These are phyloP conservation scores for Ochropleura leucogaster DNA, from an alignment of 2,888 invertebrate genomes.

Conservation along the genomic window DNA sequence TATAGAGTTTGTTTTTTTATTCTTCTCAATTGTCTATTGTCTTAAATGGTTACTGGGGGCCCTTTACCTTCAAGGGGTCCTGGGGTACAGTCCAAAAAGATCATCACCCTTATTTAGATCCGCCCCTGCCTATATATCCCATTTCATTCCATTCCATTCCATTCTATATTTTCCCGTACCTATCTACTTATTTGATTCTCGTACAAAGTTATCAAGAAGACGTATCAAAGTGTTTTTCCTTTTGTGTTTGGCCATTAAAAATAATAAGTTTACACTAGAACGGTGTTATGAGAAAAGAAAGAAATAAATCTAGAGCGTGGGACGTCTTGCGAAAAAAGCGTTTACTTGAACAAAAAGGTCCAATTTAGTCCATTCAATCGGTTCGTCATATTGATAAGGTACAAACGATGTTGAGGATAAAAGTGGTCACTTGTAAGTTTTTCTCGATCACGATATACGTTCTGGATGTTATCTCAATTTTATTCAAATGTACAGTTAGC, in stretches of 20 bases:
- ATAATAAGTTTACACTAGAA: constrained; percentile 55
- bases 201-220: constrained; percentile 17
- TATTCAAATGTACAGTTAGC: not conserved
- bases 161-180: constrained; percentile 31
- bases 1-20: too few species aligned
- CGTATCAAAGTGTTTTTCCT: constrained; percentile 19
- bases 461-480: not conserved
- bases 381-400: not conserved
- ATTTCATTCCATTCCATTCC: too few species aligned
- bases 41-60: too few species aligned
- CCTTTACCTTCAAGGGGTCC: too few species aligned
- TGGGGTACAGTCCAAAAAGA: too few species aligned
- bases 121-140: not conserved
- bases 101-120: too few species aligned
- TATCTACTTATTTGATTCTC: constrained; percentile 40
- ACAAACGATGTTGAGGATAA: not conserved
- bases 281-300: constrained; percentile 21
- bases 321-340: constrained; percentile 10
- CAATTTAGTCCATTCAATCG: not conserved
- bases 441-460: not conserved
- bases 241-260: constrained; percentile 43
- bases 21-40: too few species aligned
- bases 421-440: not conserved
- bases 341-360: not conserved
- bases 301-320: constrained; percentile 25